Base-by-base conservation (phyloP, 2,113 vertebrate genomes). In the Cavia aperea region DNA sequence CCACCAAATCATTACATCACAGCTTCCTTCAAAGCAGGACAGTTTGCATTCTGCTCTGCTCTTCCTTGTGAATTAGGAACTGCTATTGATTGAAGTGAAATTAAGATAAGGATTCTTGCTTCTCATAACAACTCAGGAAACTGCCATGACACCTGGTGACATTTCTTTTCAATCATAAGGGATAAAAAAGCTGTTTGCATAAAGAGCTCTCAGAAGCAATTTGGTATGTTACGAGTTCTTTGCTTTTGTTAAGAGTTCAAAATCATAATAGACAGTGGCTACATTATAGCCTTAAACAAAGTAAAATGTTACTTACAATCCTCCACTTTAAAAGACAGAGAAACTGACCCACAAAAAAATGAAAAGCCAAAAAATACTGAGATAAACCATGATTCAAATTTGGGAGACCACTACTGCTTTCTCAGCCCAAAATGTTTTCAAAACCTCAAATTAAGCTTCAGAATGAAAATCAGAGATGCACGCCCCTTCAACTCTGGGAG, bases 1-100 rank as follows among this genome's bases (percentile, higher is more conserved):
- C 97, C 97, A 96, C 97, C 97, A 95, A 96, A 97, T 97, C 97
- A 96, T 97, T 97, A 96, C 96, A 97, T 97, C 95, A 95, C 96
- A 96, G 94, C 91, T 96, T 94, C 93, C 94, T 96, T 91, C 95
- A 93, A 85, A 97, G 97, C 94, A 90, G 73, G 96, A 83, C 95
- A 86, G 18, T 90, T 96, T 94, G 93, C 95, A 92, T 94, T 97
- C 84, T 60, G 58, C 66, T 95, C 95, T 88, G 83, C 95, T 92
- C 88, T 78, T 94, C 96, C 75, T 94, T 92, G 60, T 95, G 96
- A 94, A 94, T 92, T 94, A 83, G 87, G 92, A 92, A 88, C 89
- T 91, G 58, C 88, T 95, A 94, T 90, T 95, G 94, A 95, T 58
- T 93, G 92, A 81, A 96, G 96, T 95, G 95, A 93, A 88, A 82